These are phyloP conservation scores for Argynnis bischoffii DNA, from an alignment of 2,888 invertebrate species.

Conservation along the genomic window DNA sequence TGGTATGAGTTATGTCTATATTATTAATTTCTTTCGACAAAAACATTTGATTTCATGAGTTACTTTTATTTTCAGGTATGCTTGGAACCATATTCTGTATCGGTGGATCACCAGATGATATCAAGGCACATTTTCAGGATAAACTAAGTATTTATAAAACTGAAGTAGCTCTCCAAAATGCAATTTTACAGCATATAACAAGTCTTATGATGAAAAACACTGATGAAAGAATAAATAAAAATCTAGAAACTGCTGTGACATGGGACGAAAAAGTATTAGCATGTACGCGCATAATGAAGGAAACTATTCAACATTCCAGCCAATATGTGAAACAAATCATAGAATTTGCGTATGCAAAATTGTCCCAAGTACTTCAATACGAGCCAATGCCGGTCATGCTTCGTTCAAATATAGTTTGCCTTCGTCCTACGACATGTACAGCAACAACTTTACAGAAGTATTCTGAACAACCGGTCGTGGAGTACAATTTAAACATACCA, in stretches of 20 bases:
- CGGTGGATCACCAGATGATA: constrained; percentile 55
- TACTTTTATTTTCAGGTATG: constrained; percentile 47
- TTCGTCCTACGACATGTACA: neutral
- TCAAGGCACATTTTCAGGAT: constrained; percentile 42
- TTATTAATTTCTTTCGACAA: neutral
- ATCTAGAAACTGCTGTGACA: constrained; percentile 22
- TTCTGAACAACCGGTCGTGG: constrained; percentile 45
- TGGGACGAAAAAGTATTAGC: constrained; percentile 52
- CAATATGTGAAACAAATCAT: constrained; percentile 47
- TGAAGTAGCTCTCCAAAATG: constrained; percentile 46
- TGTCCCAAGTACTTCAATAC: constrained; percentile 13
- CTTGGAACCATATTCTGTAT: constrained; percentile 57
- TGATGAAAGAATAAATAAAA: constrained; percentile 37
- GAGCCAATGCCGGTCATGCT: neutral
- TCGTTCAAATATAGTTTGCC: neutral
- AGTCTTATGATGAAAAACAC: constrained; percentile 41
- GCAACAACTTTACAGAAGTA: constrained; percentile 41
- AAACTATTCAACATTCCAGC: neutral
- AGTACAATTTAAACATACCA: constrained; percentile 47
- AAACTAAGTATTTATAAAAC: constrained; percentile 40
- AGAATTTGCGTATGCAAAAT: constrained; percentile 27
- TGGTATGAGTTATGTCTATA: constrained; percentile 46
- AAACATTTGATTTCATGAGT: neutral
- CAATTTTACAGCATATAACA: constrained; percentile 46
- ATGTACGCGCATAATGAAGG: neutral